These are phyloP conservation scores for Lathronympha strigana DNA, from an alignment of 2,888 invertebrate genomes.

Conservation along the genomic window DNA sequence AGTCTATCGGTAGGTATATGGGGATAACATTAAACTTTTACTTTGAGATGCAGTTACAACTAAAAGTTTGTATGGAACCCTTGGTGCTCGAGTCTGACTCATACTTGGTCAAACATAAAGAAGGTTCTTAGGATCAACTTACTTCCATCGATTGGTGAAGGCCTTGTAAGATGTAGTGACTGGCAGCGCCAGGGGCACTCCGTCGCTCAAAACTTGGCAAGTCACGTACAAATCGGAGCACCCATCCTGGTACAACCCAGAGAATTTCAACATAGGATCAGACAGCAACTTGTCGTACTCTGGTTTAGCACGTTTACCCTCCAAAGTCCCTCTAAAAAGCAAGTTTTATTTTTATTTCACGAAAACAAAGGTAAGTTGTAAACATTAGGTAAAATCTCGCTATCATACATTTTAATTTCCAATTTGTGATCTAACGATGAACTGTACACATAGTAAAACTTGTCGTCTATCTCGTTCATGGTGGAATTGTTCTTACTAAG, in stretches of 20 bases:
- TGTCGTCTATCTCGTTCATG: constrained; percentile 91
- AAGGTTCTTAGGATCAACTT: constrained; percentile 62
- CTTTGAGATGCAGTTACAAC: too few relatives aligned
- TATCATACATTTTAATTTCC: constrained; percentile 95
- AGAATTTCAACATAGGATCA: constrained; percentile 95
- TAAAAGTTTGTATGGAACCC: too few relatives aligned
- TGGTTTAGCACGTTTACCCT: constrained; percentile 94
- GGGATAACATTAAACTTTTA: too few relatives aligned
- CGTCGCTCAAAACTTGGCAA: constrained; percentile 92
- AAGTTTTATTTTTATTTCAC: constrained; percentile 6
- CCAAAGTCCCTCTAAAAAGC: constrained; percentile 92
- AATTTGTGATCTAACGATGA: constrained; percentile 94
- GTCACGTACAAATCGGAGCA: constrained; percentile 95
- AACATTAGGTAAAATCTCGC: not conserved
- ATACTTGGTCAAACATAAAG: too few relatives aligned
- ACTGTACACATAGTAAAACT: constrained; percentile 95
- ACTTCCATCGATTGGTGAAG: constrained; percentile 97
- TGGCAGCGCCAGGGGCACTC: constrained; percentile 92
- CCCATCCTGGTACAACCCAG: constrained; percentile 93
- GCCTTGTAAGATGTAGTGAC: constrained; percentile 96
- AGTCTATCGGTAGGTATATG: too few relatives aligned
- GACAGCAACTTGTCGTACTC: constrained; percentile 94
- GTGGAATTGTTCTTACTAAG: constrained; percentile 15
- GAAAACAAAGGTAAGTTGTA: constrained; percentile 23
- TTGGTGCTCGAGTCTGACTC: too few relatives aligned